These are phyloP conservation scores for Hydractinia symbiolongicarpus DNA, from an alignment of 30 jellyfish, hydroid and myxozoan species.

Conservation along the genomic window DNA sequence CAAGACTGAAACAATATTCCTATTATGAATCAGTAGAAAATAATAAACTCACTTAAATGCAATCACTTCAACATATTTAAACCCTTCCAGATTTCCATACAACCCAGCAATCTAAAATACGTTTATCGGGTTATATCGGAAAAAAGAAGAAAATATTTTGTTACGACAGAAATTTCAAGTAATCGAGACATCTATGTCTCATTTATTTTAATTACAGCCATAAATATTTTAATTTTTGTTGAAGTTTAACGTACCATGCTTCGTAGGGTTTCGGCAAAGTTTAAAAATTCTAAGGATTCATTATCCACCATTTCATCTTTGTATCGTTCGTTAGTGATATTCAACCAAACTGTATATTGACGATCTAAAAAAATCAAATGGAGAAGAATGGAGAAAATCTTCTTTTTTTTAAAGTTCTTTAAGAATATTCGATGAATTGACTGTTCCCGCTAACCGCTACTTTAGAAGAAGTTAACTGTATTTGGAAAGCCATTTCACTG, in stretches of 20 bases:
- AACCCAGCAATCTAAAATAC: slow-evolving; percentile 62
- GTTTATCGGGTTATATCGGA: neutral
- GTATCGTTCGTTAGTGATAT: slow-evolving; percentile 84
- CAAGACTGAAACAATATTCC: neutral
- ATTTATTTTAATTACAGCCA: no score
- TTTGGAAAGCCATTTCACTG: no score
- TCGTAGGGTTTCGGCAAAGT: slow-evolving; percentile 84
- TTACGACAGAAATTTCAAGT: neutral
- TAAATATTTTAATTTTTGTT: no score
- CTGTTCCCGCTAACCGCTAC: no score
- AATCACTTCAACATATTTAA: slow-evolving; percentile 73
- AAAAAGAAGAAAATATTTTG: neutral
- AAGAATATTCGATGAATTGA: no score
- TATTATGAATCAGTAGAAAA: neutral
- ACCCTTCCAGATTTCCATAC: slow-evolving; percentile 91
- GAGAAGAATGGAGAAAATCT: neutral
- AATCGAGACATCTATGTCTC: neutral
- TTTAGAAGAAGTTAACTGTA: no score
- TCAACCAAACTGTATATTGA: slow-evolving; percentile 70
- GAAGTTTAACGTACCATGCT: slow-evolving; percentile 54
- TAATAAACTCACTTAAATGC: slow-evolving; percentile 48
- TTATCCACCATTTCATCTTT: slow-evolving; percentile 80
- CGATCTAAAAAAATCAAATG: slow-evolving; percentile 54
- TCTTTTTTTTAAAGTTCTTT: no score
- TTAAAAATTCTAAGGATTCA: slow-evolving; percentile 88